Evolutionary conservation across 2,113 vertebrate species (phyloP), one percentile per base, ranked within the genome.

Genomic region (Nothocercus nigrocapillus): DNA sequence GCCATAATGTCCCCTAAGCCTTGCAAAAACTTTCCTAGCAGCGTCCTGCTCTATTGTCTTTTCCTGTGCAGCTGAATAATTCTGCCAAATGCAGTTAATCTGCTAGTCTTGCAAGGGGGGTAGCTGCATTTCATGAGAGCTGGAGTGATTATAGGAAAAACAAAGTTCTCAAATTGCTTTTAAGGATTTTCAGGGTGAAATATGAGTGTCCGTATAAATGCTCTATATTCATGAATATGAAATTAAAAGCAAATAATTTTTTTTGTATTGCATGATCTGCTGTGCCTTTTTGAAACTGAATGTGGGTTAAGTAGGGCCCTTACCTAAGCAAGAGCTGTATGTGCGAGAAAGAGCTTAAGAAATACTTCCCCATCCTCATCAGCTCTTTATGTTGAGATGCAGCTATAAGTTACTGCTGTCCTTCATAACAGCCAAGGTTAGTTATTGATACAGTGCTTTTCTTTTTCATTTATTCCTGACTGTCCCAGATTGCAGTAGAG

Each of bases 31-130:
- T 30, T 73, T 83, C 34, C 25, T 78, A 67, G 30, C 4, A 67
- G 15, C 17, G n/a, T 27, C 24, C 90, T 76, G 36, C 20, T 83
- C 49, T 44, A 1, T 24, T 90, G 40, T 58, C 17, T 64, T 84
- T 81, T 84, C 38, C 9, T 69, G 40, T 56, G 59, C 17, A 69
- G 32, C 19, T 40, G 38, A 64, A 20, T 32, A 32, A 15, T 61
- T 85, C 73, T 1, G 1, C 10, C 11, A 4, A 38, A 61, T 2
- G 1, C 49, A 85, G 24, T 84, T 89, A 72, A 82, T 67, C 47
- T 21, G 27, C 0, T 1, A 1, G 0, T 76, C 32, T 42, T 28
- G 49, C 47, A 53, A 14, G 28, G 16, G 56, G 4, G 70, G 30
- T 69, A 44, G 20, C n/a, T 77, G 12, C 54, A 5, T 86, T 92